Percentiles rank a stretch among this genome's conserved stretches.
These are phyloP conservation scores for Anser brachyrhynchus DNA, from an alignment of 2,113 vertebrate species.

Conservation along the genomic window DNA sequence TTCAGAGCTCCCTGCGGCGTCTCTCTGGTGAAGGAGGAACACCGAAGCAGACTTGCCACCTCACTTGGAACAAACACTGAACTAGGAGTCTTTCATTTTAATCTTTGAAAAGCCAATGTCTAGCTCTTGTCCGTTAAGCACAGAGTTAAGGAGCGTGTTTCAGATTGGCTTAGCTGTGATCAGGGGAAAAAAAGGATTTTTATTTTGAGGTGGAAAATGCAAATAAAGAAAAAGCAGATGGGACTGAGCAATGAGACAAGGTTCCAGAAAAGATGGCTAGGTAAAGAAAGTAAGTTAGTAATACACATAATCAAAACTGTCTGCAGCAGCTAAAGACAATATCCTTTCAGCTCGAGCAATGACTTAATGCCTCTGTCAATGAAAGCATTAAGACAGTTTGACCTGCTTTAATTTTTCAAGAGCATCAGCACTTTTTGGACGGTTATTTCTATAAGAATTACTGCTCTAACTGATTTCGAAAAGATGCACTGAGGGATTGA, in stretches of 20 bases:
- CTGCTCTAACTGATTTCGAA: background rate
- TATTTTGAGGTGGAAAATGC: constrained; percentile 27
- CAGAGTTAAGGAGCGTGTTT: background rate
- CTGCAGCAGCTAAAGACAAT: constrained; percentile 45
- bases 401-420: constrained; percentile 2
- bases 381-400: constrained; percentile 19
- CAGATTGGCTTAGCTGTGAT: constrained; percentile 38
- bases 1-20: background rate
- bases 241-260: constrained; percentile 37
- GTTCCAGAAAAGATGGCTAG: constrained; percentile 60
- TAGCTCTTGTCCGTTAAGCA: background rate
- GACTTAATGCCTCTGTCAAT: constrained; percentile 26
- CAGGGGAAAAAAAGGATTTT: background rate
- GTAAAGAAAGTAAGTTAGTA: constrained; percentile 48
- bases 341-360: constrained; percentile 22
- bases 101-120: constrained; percentile 22
- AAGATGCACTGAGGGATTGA: background rate
- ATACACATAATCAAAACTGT: constrained; percentile 19
- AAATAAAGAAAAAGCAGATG: constrained; percentile 67
- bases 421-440: background rate
- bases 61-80: background rate
- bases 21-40: background rate
- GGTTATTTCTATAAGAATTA: background rate
- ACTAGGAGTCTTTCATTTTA: background rate
- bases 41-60: background rate